Evolutionary conservation across 1,140 invertebrate species (phyloP).

Genomic region (Papilio helenus): DNA sequence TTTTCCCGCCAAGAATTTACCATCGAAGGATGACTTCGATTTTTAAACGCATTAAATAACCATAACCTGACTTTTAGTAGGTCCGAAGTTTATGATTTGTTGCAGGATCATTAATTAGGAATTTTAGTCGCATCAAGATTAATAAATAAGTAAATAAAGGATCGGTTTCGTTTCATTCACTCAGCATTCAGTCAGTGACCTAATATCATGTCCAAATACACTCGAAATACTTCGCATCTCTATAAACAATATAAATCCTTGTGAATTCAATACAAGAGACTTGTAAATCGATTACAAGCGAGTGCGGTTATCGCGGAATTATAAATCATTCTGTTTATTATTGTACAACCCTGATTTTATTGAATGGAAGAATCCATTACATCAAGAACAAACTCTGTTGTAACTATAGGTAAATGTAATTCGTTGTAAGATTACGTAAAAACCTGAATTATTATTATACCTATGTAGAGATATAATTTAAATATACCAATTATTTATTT

Average conservation of each 20-base stretch:
- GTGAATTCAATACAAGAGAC: constrained; percentile 1
- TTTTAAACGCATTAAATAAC: not conserved
- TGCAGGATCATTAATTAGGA: not conserved
- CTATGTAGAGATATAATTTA: not conserved
- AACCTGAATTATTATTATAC: not conserved
- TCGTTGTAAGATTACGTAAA: not conserved
- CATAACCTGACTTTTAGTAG: not conserved
- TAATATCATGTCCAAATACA: constrained; percentile 9
- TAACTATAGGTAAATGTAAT: constrained; percentile 1
- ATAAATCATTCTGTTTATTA: constrained; percentile 32
- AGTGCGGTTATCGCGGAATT: constrained; percentile 9
- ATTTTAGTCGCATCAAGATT: not conserved
- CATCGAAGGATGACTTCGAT: not conserved
- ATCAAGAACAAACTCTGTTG: constrained; percentile 2
- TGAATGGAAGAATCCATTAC: constrained; percentile 28
- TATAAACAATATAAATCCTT: constrained; percentile 25
- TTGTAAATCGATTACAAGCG: constrained; percentile 7
- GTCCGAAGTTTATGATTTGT: not conserved
- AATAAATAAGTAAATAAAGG: not conserved
- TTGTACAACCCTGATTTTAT: constrained; percentile 29
- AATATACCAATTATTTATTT: too few relatives aligned
- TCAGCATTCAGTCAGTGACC: not conserved
- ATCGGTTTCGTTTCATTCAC: not conserved
- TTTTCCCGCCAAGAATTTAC: not conserved
- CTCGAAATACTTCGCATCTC: constrained; percentile 20